Conservation (phyloP, 2,797 vertebrate species). For the Botia kubotai region DNA sequence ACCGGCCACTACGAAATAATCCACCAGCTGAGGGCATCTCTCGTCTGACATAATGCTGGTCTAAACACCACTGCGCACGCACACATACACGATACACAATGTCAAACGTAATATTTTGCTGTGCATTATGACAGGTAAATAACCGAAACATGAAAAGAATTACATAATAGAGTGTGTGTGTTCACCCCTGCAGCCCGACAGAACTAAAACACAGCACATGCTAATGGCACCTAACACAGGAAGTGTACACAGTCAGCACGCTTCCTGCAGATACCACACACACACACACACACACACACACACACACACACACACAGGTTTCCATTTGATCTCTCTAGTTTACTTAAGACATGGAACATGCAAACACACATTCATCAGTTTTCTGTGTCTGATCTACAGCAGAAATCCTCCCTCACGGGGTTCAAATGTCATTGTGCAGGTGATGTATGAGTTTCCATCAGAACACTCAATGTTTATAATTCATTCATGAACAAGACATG, state of each 20-base stretch:
- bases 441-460: too few relatives aligned
- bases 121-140: too few relatives aligned
- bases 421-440: background rate
- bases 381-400: too few relatives aligned
- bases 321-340: background rate
- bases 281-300: too few relatives aligned
- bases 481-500: too few relatives aligned
- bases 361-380: background rate
- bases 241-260: background rate
- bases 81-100: slow-evolving; percentile 26
- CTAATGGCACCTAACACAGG: background rate
- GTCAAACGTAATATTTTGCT: too few relatives aligned
- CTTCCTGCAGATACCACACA: background rate
- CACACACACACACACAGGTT: background rate
- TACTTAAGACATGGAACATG: background rate
- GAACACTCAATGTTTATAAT: too few relatives aligned
- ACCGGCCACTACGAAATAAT: slow-evolving; percentile 95
- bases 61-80: slow-evolving; percentile 71
- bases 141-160: too few relatives aligned
- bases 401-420: background rate
- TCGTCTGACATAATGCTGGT: slow-evolving; percentile 88
- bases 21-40: slow-evolving; percentile 92
- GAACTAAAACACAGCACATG: background rate
- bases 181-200: background rate
- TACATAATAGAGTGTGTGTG: too few relatives aligned